Evolutionary conservation across 2,888 invertebrate species (phyloP), one percentile per base, ranked within the genome.

Genomic region (Eupithecia dodoneata): DNA sequence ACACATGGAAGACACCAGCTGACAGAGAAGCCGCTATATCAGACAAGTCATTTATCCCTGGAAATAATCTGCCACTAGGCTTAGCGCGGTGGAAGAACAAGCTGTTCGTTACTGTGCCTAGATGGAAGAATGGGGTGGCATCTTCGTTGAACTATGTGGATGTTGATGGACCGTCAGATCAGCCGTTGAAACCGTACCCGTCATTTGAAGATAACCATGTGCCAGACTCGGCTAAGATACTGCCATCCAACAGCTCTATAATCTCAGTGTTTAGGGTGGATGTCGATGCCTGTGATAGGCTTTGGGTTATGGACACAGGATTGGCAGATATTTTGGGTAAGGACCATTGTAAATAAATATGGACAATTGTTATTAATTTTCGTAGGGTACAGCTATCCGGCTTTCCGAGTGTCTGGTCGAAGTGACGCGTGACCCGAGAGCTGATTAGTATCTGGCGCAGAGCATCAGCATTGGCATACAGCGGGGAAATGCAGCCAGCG

Each of bases 261-360:
- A 93, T 97, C 73, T 98, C 97, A 3, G 97, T 97, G 5, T 97
- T 97, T 90, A 96, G 98, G 79, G 93, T 97, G 42, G 96, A 95
- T 81, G 96, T 97, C 0, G 98, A 98, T 87, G 95, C 95, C 6
- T 98, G 98, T 85, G 97, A 97, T 88, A 96, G 98, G 69, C 95
- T 98, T 10, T 98, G 98, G 98, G 97, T 97, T 6, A 96, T 98
- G 91, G 98, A 98, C 87, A 97, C 97, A 0, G 98, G 98, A 74
- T 90, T 97, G 59, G 96, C 97, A 66, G 97, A 98, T 87, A 97
- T 98, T 90, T 92, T 96, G 73, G 97, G 97, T 87, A 91, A 95
- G 84, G 10, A 55, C n/a, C n/a, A n/a, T 3, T 1, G 2, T 6
- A 55, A n/a, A 4, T 55, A 55, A 55, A 15, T 52, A 55, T 55